Base-by-base conservation (phyloP, 2,888 invertebrate species). In the Microdon myrmicae region DNA sequence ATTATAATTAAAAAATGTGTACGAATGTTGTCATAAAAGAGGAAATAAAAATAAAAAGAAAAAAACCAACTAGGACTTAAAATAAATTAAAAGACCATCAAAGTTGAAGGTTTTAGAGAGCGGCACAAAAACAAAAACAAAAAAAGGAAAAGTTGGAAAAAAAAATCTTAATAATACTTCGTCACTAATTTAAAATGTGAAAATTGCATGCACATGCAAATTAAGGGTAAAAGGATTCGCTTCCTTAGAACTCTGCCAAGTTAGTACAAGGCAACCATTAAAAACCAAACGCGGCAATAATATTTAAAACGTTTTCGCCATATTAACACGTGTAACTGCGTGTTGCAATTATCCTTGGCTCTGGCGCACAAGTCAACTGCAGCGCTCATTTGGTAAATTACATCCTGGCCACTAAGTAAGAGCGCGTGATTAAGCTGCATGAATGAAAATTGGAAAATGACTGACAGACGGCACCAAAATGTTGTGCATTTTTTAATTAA, bases 1-100 rank as follows among this genome's bases (percentile, higher is more conserved):
- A 64, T 64, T 64, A 64, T 64, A 64, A 64, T 64, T 64, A 64
- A 64, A 58, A 58, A 43, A 51, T 44, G n/a, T n/a, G n/a, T n/a
- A n/a, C n/a, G n/a, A n/a, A n/a, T n/a, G n/a, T n/a, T n/a, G n/a
- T n/a, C n/a, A n/a, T n/a, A n/a, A n/a, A n/a, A n/a, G 49, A 58
- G 35, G 37, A 32, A 45, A 49, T 34, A 22, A 22, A 29, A 19
- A 35, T 43, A 31, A 2, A 31, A 26, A 10, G 23, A 12, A n/a
- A 47, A 32, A 16, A 41, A 45, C 22, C 35, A 17, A n/a, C n/a
- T n/a, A n/a, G n/a, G n/a, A 10, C 23, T 51, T 13, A 35, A 58
- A 53, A 58, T 53, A 64, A 58, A 64, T 64, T 64, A 58, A 64
- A 64, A 47, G 51, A 64, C 64, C 64, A 51, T n/a, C n/a, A n/a